These are phyloP conservation scores for Neodiprion lecontei DNA, from an alignment of 1,140 invertebrate genomes.

Conservation along the genomic window DNA sequence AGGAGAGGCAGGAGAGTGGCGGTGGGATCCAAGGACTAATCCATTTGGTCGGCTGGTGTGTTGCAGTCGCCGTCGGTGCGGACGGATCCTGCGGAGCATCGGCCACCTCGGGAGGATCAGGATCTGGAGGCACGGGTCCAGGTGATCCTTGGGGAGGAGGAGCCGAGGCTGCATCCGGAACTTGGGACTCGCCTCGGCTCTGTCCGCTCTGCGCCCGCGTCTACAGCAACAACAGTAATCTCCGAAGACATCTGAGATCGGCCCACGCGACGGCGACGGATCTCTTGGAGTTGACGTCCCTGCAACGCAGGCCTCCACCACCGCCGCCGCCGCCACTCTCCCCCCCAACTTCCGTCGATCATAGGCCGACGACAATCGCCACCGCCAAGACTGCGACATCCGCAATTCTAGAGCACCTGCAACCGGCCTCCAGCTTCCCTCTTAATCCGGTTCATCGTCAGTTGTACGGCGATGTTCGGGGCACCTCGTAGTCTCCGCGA, in stretches of 20 bases:
- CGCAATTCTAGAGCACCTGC: not conserved
- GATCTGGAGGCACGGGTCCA: not conserved
- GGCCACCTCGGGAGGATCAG: not conserved
- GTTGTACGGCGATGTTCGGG: too few relatives aligned
- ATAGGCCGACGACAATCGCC: not conserved
- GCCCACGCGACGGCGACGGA: slow-evolving; percentile 49
- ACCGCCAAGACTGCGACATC: too few relatives aligned
- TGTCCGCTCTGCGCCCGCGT: slow-evolving; percentile 56
- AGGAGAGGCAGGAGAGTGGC: slow-evolving; percentile 15
- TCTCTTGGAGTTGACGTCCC: slow-evolving; percentile 43
- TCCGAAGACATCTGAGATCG: slow-evolving; percentile 55
- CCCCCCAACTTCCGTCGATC: not conserved
- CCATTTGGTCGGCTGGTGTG: slow-evolving; percentile 47
- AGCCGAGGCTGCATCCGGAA: slow-evolving; percentile 34
- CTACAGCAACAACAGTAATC: slow-evolving; percentile 61
- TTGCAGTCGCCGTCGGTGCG: slow-evolving; percentile 39
- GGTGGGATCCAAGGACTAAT: slow-evolving; percentile 40
- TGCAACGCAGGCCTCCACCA: slow-evolving; percentile 34
- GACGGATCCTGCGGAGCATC: slow-evolving; percentile 22
- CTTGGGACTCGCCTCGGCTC: slow-evolving; percentile 50
- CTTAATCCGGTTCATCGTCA: too few relatives aligned
- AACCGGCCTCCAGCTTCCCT: too few relatives aligned
- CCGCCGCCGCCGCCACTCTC: slow-evolving; percentile 1
- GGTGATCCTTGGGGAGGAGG: slow-evolving; percentile 18
- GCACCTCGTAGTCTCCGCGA: too few relatives aligned